These are phyloP conservation scores for Eupithecia centaureata DNA, from an alignment of 2,888 invertebrate genomes.

Conservation along the genomic window DNA sequence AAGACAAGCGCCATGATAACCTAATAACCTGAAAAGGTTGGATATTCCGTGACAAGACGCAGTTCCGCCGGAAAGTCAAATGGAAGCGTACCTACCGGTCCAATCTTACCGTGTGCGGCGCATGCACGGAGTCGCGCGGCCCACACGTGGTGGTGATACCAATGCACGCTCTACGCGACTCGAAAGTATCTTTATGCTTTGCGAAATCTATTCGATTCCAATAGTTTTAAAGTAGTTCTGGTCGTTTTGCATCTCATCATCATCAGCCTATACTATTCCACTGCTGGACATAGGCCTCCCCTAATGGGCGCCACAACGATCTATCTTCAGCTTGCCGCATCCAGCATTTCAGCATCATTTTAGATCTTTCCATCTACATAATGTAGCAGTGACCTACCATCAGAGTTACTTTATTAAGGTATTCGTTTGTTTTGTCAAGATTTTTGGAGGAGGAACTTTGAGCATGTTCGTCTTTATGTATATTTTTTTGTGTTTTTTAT, in stretches of 20 bases:
- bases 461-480: too few species aligned
- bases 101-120: constrained; percentile 71
- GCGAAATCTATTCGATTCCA: background rate
- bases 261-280: too few species aligned
- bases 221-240: background rate
- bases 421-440: too few species aligned
- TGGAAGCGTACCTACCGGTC: constrained; percentile 73
- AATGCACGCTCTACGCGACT: background rate
- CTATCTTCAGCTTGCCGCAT: too few species aligned
- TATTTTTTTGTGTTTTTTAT: too few species aligned
- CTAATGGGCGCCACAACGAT: too few species aligned
- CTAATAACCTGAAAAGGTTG: constrained; percentile 74
- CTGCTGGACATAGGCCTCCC: too few species aligned
- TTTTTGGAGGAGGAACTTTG: too few species aligned
- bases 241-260: background rate
- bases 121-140: constrained; percentile 66
- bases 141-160: background rate
- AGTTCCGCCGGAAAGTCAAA: constrained; percentile 78
- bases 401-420: too few species aligned
- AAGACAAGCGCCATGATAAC: constrained; percentile 65
- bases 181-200: background rate
- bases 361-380: too few species aligned
- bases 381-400: too few species aligned
- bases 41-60: constrained; percentile 79
- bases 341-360: too few species aligned